Conservation (phyloP, 2,797 vertebrate genomes). For the Cuniculus paca region DNA sequence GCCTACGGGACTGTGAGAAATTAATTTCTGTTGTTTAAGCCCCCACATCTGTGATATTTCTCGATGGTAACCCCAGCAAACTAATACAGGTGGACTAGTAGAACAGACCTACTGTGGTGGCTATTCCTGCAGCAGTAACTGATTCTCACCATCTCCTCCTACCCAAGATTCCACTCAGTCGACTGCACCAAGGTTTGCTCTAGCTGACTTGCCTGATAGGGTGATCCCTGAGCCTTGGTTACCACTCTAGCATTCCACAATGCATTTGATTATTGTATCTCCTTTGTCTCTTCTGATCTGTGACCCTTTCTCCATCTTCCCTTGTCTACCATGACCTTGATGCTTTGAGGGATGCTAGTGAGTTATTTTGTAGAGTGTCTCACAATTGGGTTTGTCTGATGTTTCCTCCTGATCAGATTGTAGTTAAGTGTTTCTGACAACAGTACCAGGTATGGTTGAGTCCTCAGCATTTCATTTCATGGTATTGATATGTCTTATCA, state of each 20-base stretch:
- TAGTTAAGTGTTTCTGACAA: neutral
- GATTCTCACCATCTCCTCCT: neutral
- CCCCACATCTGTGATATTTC: neutral
- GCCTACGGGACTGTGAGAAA: neutral
- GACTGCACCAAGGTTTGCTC: neutral
- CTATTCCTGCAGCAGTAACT: neutral
- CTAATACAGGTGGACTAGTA: neutral
- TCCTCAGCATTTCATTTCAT: neutral
- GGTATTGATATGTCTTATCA: rapidly evolving
- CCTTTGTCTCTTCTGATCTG: neutral
- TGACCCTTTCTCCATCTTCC: slow-evolving; percentile 22
- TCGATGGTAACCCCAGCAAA: neutral
- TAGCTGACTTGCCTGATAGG: neutral
- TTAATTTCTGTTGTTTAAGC: neutral
- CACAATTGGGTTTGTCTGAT: neutral
- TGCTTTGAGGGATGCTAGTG: neutral
- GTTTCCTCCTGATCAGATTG: neutral
- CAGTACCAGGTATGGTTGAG: neutral
- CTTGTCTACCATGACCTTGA: neutral
- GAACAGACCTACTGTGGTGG: neutral
- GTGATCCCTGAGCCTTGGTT: neutral
- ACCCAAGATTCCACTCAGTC: too few relatives aligned
- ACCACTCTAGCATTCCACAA: neutral
- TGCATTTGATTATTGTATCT: neutral
- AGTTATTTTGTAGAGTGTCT: neutral